Evolutionary conservation across 2,888 invertebrate species (phyloP), one percentile per base, ranked within the genome.

Genomic region (Brachycybe producta): DNA sequence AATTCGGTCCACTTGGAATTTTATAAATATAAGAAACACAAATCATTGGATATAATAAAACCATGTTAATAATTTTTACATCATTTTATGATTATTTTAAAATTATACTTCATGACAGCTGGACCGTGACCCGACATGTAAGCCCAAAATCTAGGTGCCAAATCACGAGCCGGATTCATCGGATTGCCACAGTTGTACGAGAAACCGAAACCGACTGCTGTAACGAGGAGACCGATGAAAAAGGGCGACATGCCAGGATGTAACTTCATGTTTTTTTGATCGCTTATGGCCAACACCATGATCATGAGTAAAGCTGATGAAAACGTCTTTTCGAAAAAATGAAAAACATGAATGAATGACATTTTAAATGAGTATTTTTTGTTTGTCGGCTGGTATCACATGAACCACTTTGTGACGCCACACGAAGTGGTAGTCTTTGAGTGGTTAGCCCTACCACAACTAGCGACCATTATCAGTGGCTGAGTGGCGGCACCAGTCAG

Each of bases 101-200:
- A n/a, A 17, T 7, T 36, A 11, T 53, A 66, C 65, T 57, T 58
- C 56, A 67, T 66, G 2, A 62, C 61, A 28, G 57, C 58, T 3
- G 43, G 26, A 5, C 66, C 67, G 64, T 64, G 67, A 1, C 67
- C 67, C 19, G 62, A 64, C 2, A 64, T 49, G 8, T 59, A 55
- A 1, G 64, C 63, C 52, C 67, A 65, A 35, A 66, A 55, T 39
- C 67, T 54, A 0, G 67, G 67, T 2, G 60, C 62, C 8, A 49
- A 30, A 26, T 52, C 52, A 38, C 71, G 55, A 26, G 72, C 72
- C 2, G 72, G 72, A 58, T 72, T 71, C 54, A 70, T 66, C 44
- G 70, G 67, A 54, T 66, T 69, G 30, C 70, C 70, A 57, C 66
- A 65, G 62, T 70, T 71, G 54, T 61, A 60, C n/a, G 67, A 68